A percentile compares a stretch with the other conserved stretches of the same genome.
Conservation (phyloP, 2,797 vertebrate species). For the Parauchenoglanis ngamensis region DNA sequence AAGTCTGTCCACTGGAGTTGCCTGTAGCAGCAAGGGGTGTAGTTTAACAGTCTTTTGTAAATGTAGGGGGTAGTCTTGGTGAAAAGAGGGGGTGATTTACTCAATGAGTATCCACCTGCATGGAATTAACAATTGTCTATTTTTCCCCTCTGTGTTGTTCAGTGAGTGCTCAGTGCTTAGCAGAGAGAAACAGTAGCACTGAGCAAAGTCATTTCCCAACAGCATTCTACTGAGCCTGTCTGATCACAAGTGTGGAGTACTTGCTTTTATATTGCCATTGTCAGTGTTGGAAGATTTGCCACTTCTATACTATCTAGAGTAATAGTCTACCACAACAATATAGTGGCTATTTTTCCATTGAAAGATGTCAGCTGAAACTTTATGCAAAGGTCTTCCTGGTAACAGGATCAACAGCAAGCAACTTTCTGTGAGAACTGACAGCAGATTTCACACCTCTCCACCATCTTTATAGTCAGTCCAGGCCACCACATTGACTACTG, state of each 20-base stretch:
- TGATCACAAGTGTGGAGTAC: not conserved
- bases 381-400: no score
- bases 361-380: no score
- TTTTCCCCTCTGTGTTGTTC: not conserved
- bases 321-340: not conserved
- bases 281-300: not conserved
- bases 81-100: not conserved
- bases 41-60: not conserved
- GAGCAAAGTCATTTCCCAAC: not conserved
- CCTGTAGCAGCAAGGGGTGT: no score
- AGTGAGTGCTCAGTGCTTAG: not conserved
- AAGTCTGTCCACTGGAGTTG: not conserved
- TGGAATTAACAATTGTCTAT: not conserved
- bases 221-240: not conserved
- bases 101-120: not conserved
- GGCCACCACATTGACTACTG: no score
- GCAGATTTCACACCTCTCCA: no score
- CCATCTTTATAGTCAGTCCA: no score
- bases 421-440: no score
- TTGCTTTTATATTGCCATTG: not conserved
- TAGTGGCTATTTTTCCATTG: no score
- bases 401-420: no score
- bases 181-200: not conserved
- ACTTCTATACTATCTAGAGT: not conserved
- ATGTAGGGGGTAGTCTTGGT: not conserved